Conservation (phyloP, 2,888 invertebrate genomes). For the Diabrotica balteata region DNA sequence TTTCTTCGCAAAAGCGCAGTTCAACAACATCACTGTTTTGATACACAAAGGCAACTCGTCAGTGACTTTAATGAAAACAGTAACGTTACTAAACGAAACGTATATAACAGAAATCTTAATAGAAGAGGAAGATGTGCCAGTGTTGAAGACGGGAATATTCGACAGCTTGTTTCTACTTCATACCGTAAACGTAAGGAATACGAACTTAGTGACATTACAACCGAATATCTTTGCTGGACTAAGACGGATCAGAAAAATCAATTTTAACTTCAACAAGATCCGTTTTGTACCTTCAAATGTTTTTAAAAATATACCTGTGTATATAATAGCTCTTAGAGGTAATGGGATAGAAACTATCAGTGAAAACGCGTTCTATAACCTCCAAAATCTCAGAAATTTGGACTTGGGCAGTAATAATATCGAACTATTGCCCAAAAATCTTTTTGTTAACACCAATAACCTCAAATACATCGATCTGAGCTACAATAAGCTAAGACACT, state of each 20-base stretch:
- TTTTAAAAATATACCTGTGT: conserved; percentile 38
- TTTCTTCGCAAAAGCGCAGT: not conserved
- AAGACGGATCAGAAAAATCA: conserved; percentile 33
- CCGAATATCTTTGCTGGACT: conserved; percentile 37
- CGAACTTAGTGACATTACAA: conserved; percentile 35
- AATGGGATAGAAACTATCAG: conserved; percentile 40
- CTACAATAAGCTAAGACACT: conserved; percentile 37
- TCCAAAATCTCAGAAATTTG: conserved; percentile 36
- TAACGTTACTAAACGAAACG: conserved; percentile 32
- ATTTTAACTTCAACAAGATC: conserved; percentile 41
- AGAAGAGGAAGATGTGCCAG: conserved; percentile 40
- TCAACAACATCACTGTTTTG: conserved; percentile 26
- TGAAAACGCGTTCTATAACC: conserved; percentile 41
- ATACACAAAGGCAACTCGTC: conserved; percentile 22
- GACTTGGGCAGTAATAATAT: conserved; percentile 45
- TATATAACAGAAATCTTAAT: conserved; percentile 38
- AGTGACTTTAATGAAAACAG: conserved; percentile 24
- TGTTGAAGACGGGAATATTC: conserved; percentile 38
- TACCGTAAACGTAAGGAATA: conserved; percentile 33
- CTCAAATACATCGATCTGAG: conserved; percentile 40
- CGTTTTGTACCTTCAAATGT: conserved; percentile 32
- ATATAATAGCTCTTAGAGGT: conserved; percentile 36
- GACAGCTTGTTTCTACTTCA: conserved; percentile 35
- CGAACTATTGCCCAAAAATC: conserved; percentile 30
- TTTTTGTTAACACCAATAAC: conserved; percentile 41